Percentiles rank a stretch among this genome's conserved stretches.
Conservation (phyloP, 2,797 vertebrate genomes). For the Potorous gilbertii region DNA sequence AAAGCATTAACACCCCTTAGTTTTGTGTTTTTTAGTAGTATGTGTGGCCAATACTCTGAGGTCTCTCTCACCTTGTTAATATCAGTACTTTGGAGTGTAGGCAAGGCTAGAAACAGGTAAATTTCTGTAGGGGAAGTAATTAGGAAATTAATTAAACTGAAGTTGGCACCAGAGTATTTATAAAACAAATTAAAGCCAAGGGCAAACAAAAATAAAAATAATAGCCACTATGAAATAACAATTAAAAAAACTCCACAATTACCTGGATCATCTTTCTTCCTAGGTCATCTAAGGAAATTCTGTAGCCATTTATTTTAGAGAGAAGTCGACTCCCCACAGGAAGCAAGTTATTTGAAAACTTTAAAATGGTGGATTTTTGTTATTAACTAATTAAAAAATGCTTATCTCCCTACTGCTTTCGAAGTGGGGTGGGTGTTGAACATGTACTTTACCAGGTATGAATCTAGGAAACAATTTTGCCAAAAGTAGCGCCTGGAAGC, state of each 20-base stretch:
- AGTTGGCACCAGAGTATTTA: slow-evolving; percentile 55
- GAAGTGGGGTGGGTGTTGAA: background rate
- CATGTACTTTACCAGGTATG: background rate
- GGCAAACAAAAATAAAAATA: slow-evolving; percentile 51
- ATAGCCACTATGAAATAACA: background rate
- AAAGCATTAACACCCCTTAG: background rate
- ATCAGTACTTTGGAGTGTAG: background rate
- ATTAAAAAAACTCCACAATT: no score
- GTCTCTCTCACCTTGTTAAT: slow-evolving; percentile 51
- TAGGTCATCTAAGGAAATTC: background rate
- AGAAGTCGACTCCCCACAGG: background rate
- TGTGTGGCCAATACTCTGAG: background rate
- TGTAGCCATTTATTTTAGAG: background rate
- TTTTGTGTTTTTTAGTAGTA: slow-evolving; percentile 38
- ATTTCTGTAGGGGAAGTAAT: slow-evolving; percentile 47
- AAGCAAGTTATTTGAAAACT: background rate
- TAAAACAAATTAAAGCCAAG: slow-evolving; percentile 58
- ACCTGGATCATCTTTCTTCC: background rate
- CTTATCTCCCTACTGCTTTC: background rate
- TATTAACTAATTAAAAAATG: background rate
- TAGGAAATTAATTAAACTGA: slow-evolving; percentile 67
- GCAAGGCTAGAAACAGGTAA: slow-evolving; percentile 55
- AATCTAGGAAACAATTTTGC: background rate
- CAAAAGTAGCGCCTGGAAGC: background rate
- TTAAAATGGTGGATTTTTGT: background rate